These are phyloP conservation scores for Verasper variegatus DNA, from an alignment of 2,113 vertebrate species.

Conservation along the genomic window DNA sequence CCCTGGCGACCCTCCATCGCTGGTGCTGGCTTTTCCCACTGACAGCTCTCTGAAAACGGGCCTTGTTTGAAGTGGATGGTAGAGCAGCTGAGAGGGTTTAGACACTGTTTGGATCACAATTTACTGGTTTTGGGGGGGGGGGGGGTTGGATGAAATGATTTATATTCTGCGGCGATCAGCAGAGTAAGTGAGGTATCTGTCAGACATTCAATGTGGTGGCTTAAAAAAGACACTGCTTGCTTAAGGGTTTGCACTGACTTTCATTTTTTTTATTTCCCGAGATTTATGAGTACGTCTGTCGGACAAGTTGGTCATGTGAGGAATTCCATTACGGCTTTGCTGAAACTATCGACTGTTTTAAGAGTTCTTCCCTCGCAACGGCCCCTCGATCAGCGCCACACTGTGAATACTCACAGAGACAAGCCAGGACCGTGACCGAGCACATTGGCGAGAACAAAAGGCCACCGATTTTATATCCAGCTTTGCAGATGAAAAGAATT, in stretches of 20 bases:
- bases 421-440: conserved; percentile 40
- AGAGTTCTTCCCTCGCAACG: conserved; percentile 19
- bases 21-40: conserved; percentile 73
- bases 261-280: background rate
- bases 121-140: background rate
- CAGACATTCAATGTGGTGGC: background rate
- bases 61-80: conserved; percentile 78
- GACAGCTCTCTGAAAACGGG: conserved; percentile 79
- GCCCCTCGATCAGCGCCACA: conserved; percentile 37
- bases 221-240: background rate
- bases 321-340: conserved; percentile 24
- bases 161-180: conserved; percentile 25
- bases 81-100: conserved; percentile 68
- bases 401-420: conserved; percentile 41
- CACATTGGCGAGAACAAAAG: conserved; percentile 57
- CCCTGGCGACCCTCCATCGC: conserved; percentile 69
- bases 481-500: conserved; percentile 54
- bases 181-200: conserved; percentile 27
- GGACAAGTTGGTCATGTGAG: conserved; percentile 24
- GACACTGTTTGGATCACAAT: conserved; percentile 59
- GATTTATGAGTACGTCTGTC: conserved; percentile 19
- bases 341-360: conserved; percentile 29
- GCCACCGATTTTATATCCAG: conserved; percentile 41
- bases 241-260: background rate
- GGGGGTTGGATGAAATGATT: conserved; percentile 9